phyloP scores from a whole-genome alignment of 2,888 invertebrate species.

The Amphimallon solstitiale region DNA sequence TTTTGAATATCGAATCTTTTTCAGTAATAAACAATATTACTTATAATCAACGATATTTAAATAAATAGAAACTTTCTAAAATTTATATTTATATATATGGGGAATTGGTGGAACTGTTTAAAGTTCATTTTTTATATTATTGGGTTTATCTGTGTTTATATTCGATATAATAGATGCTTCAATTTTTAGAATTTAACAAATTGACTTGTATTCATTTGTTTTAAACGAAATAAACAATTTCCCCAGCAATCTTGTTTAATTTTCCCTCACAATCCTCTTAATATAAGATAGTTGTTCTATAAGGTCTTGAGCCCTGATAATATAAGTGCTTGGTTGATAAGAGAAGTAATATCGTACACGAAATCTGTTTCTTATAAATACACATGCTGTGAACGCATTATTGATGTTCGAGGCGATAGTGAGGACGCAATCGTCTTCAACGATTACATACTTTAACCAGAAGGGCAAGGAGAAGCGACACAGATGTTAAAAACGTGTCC shows the following conservation, averaged over 20 bases:
- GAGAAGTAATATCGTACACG: no score
- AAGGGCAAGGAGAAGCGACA: no score
- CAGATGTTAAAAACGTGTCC: no score
- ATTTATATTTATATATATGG: conserved; percentile 36
- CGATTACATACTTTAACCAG: no score
- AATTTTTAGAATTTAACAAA: conserved; percentile 33
- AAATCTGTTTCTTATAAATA: no score
- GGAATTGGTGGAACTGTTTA: conserved; percentile 45
- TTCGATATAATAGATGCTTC: conserved; percentile 23
- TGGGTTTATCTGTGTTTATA: conserved; percentile 19
- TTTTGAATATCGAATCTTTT: conserved; percentile 22
- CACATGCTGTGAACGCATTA: no score
- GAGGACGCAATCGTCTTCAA: no score
- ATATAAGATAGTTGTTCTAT: no score
- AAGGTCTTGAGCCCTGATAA: no score
- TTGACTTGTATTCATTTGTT: conserved; percentile 42
- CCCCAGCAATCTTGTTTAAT: conserved; percentile 35
- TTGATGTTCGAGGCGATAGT: no score
- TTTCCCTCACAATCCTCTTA: not conserved
- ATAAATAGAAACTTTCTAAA: not conserved
- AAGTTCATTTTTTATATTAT: conserved; percentile 45
- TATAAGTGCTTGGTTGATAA: no score
- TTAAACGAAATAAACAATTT: conserved; percentile 43
- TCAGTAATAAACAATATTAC: conserved; percentile 2
- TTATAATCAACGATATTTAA: conserved; percentile 6